A percentile compares a stretch with the other conserved stretches of the same genome.
These are phyloP conservation scores for Drosophila cracens DNA, from an alignment of 2,888 invertebrate species.

Conservation along the genomic window DNA sequence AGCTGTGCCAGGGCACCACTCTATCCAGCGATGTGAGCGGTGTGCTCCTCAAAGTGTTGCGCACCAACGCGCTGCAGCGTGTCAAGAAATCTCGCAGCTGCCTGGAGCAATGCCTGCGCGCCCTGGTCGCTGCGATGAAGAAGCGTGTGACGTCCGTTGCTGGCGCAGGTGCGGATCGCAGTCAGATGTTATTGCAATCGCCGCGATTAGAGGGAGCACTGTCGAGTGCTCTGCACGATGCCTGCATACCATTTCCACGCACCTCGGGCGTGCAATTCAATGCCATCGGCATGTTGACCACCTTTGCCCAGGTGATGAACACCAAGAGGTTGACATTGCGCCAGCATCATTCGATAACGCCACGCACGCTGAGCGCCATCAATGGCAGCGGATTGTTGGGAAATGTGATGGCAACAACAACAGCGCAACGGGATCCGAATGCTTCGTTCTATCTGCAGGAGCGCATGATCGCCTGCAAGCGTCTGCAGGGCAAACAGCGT, in stretches of 20 bases:
- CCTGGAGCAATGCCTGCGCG: constrained; percentile 93
- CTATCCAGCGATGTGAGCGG: constrained; percentile 90
- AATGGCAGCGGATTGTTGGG: constrained; percentile 85
- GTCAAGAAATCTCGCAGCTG: constrained; percentile 94
- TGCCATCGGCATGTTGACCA: constrained; percentile 93
- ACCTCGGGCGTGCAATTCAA: constrained; percentile 97
- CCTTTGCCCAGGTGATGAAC: constrained; percentile 92
- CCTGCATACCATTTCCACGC: constrained; percentile 96
- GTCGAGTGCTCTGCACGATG: constrained; percentile 86
- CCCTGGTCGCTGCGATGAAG: constrained; percentile 88
- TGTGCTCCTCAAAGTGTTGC: constrained; percentile 92
- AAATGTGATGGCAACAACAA: constrained; percentile 82
- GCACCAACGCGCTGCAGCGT: constrained; percentile 92
- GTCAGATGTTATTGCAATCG: constrained; percentile 83
- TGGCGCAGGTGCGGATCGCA: constrained; percentile 79
- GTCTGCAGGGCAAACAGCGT: constrained; percentile 81
- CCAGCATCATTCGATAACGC: constrained; percentile 90
- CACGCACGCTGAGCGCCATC: constrained; percentile 91
- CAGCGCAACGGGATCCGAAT: constrained; percentile 86
- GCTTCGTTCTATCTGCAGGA: constrained; percentile 93
- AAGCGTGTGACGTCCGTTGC: constrained; percentile 73
- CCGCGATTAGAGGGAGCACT: constrained; percentile 84
- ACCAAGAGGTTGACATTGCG: constrained; percentile 89
- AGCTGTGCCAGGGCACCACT: constrained; percentile 88
- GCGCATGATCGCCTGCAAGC: constrained; percentile 84